Base-by-base conservation (phyloP, 2,113 vertebrate species). In the Marmota flaviventris region DNA sequence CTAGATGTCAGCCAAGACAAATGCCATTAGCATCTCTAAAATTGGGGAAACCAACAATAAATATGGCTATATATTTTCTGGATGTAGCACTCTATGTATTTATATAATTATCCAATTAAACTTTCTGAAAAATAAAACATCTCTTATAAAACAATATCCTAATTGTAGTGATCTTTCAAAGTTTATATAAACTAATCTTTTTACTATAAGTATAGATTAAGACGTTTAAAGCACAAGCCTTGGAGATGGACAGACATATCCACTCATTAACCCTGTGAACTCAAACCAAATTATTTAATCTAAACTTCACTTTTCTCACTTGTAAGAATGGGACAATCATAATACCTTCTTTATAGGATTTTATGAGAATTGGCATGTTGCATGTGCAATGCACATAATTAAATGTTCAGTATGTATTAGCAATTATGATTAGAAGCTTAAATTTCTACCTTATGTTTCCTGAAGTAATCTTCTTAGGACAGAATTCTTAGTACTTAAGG, bases 1-100 rank as follows among this genome's bases (percentile, higher is more conserved):
- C 90, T 69, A 56, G 42, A 92, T 92, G 78, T 73, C 69, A 91
- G 83, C 91, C 94, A 95, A 98, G 45, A 25, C 17, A 90, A 89
- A 93, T 88, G 16, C 29, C 69, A 3, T 51, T 24, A 61, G 16
- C 73, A 25, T 45, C 27, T 96, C 86, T n/a, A 85, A 93, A 91
- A 91, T 48, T n/a, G 24, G 77, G 51, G 84, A 91, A 93, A 81
- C 34, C 37, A 82, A 0, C 39, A 42, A 67, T 70, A 93, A 81
- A 16, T 77, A 32, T 4, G 6, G 8, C 84, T 51, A 48, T 75
- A 73, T 34, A 2, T 29, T 34, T 75, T 87, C 61, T 51, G 9
- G 4, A 32, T 67, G 14, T 51, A 48, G 11, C 2, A 24, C 3
- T 42, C 2, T 93, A 32, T 67, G 0, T n/a, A n/a, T 92, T 83